Evolutionary conservation across 2,888 invertebrate genomes (phyloP).

Genomic region (Fragum whitleyi): DNA sequence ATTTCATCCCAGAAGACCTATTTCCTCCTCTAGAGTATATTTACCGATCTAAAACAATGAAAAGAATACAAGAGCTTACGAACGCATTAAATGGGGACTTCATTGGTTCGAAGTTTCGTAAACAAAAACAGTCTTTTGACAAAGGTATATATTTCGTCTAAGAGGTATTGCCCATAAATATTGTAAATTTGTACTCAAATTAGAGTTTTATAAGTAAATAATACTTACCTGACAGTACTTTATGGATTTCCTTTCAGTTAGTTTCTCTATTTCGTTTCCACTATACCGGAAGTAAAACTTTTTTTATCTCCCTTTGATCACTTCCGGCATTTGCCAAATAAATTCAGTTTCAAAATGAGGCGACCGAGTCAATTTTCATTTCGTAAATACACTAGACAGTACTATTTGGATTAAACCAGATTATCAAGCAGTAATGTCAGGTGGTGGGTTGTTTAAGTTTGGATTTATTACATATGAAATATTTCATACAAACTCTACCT

Average conservation of each 20-base stretch:
- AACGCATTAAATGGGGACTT: neutral
- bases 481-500: too few relatives aligned
- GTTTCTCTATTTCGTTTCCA: neutral
- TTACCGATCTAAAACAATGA: neutral
- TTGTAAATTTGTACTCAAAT: too few relatives aligned
- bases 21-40: neutral
- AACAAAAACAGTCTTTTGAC: slow-evolving; percentile 2
- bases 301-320: too few relatives aligned
- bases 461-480: neutral
- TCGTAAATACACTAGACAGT: too few relatives aligned
- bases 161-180: too few relatives aligned
- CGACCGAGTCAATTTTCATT: slow-evolving; percentile 5
- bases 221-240: too few relatives aligned
- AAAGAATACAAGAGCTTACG: neutral
- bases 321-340: too few relatives aligned
- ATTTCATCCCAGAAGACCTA: neutral
- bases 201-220: neutral
- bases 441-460: neutral
- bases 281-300: too few relatives aligned
- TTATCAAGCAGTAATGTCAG: slow-evolving; percentile 6
- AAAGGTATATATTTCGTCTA: too few relatives aligned
- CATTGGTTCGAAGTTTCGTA: neutral
- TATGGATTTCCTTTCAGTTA: too few relatives aligned
- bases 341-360: neutral
- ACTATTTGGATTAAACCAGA: slow-evolving; percentile 1